phyloP scores from a whole-genome alignment of 1,140 invertebrate genomes.

The Homalodisca vitripennis region DNA sequence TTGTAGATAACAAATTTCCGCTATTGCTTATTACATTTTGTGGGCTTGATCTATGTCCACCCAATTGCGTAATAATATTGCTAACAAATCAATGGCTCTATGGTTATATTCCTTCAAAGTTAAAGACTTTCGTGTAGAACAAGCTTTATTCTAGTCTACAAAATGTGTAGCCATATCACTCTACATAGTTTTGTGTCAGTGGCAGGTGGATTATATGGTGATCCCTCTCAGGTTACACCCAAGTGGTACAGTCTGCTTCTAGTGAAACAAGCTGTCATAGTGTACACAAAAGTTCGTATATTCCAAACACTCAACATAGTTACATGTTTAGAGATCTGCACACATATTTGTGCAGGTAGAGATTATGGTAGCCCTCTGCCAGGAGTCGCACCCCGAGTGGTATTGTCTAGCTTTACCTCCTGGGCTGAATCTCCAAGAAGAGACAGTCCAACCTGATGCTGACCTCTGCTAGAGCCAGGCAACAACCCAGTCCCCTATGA shows the following conservation, averaged over 20 bases:
- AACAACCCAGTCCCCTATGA: slow-evolving; percentile 79
- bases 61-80: too few relatives aligned
- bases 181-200: too few relatives aligned
- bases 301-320: not conserved
- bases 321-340: not conserved
- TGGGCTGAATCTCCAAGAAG: slow-evolving; percentile 93
- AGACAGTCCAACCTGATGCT: slow-evolving; percentile 93
- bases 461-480: slow-evolving; percentile 81
- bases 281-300: not conserved
- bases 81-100: too few relatives aligned
- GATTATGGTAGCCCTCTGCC: slow-evolving; percentile 78
- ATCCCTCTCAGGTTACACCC: not conserved
- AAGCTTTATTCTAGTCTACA: too few relatives aligned
- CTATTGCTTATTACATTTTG: too few relatives aligned
- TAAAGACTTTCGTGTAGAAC: too few relatives aligned
- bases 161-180: too few relatives aligned
- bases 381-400: slow-evolving; percentile 79
- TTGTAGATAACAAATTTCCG: too few relatives aligned
- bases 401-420: slow-evolving; percentile 92
- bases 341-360: slow-evolving; percentile 58
- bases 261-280: not conserved
- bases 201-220: not conserved
- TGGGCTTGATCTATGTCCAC: too few relatives aligned
- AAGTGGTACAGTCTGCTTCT: not conserved
- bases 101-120: too few relatives aligned